Percentiles rank a stretch among this genome's conserved stretches.
Conservation (phyloP, 2,888 invertebrate species). For the Acronicta psi region DNA sequence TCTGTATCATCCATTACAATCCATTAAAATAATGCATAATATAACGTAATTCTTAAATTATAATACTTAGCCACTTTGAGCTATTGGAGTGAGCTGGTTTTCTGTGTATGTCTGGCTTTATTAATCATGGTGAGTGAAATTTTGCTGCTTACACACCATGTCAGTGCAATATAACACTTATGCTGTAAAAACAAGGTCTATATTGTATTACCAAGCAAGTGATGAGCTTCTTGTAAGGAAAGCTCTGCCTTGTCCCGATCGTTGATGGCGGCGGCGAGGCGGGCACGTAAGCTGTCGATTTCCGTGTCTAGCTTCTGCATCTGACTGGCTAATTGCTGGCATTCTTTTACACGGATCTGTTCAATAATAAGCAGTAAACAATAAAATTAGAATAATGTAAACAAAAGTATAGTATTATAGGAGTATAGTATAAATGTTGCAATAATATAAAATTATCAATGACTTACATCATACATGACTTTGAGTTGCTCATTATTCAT, state of each 20-base stretch:
- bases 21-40: too few relatives aligned
- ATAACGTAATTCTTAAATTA: too few relatives aligned
- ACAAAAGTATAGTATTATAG: too few relatives aligned
- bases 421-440: too few relatives aligned
- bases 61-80: too few relatives aligned
- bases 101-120: background rate
- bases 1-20: too few relatives aligned
- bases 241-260: constrained; percentile 90
- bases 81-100: too few relatives aligned
- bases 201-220: constrained; percentile 86
- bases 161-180: background rate
- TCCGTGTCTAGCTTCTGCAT: constrained; percentile 77
- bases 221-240: constrained; percentile 90
- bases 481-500: constrained; percentile 82
- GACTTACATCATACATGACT: constrained; percentile 82
- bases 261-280: constrained; percentile 88
- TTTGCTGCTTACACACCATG: too few relatives aligned
- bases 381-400: too few relatives aligned
- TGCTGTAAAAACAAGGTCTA: background rate
- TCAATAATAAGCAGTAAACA: constrained; percentile 3
- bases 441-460: too few relatives aligned
- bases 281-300: constrained; percentile 86
- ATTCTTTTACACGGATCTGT: constrained; percentile 85
- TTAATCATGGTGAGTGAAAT: too few relatives aligned
- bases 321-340: constrained; percentile 78